Evolutionary conservation across 2,888 invertebrate species (phyloP), one percentile per base, ranked within the genome.

Genomic region (Mesoligia furuncula): DNA sequence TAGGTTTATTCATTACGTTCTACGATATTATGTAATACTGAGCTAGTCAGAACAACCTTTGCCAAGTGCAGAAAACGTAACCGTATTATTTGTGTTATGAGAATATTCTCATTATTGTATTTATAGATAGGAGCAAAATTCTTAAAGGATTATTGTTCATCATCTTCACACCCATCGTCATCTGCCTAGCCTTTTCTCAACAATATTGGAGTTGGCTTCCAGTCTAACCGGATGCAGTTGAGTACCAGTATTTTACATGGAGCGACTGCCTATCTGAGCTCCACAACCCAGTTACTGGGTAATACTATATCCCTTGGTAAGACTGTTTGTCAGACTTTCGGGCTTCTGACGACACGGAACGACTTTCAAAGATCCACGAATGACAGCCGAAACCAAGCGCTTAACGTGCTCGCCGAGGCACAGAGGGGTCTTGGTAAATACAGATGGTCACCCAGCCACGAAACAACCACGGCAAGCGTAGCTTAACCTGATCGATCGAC

Each of bases 61-160:
- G 64, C 65, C 72, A 80, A 78, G 51, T 68, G 48, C 24, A 79
- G n/a, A 57, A 36, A 54, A 70, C 39, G 17, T 20, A 59, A 59
- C 65, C 17, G 57, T 57, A 48, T 27, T 75, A 24, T 42, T 76
- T 48, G 27, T 39, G 36, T 54, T 54, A 27, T 45, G 9, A 42
- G 15, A 31, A 45, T 11, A 42, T 62, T 77, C 7, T 7, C 42
- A 61, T 61, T 20, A 20, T 31, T 39, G 31, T 11, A 39, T 27
- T 8, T 48, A 31, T 17, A 48, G 0, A 9, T 6, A 75, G 9
- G 1, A 59, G 1, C 5, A 3, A 7, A 36, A 11, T 24, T 20
- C 20, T 9, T 36, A 45, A 5, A 31, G 8, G 11, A 54, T 24
- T 0, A 3, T 27, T 42, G 42, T 7, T 51, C 27, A 24, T 27